A percentile compares a stretch with the other conserved stretches of the same genome.
Evolutionary conservation across 2,797 vertebrate genomes (phyloP).

Genomic region (Mionectes olivaceus): DNA sequence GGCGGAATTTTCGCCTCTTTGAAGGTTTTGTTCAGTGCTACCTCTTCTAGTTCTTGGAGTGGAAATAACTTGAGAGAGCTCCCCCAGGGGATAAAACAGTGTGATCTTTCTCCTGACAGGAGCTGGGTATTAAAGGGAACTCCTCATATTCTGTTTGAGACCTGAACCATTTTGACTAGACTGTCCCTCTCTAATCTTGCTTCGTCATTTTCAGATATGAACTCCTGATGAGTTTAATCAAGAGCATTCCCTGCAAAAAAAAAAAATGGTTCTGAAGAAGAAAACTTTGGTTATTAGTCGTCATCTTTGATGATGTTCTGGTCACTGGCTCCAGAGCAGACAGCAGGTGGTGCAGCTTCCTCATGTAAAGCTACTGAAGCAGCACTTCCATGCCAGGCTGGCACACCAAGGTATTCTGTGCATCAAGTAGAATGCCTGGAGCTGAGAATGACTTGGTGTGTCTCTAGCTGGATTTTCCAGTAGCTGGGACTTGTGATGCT

Average conservation of each 20-base stretch:
- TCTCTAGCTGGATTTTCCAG: background rate
- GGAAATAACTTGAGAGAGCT: background rate
- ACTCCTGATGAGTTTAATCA: background rate
- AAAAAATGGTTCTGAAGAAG: background rate
- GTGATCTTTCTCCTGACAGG: background rate
- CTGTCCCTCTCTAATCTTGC: background rate
- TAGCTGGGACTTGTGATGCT: background rate
- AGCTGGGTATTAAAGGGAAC: background rate
- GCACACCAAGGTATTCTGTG: background rate
- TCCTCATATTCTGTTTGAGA: background rate
- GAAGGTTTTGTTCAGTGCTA: background rate
- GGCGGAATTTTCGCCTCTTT: background rate
- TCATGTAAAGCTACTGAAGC: background rate
- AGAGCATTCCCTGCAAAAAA: background rate
- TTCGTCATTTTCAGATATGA: background rate
- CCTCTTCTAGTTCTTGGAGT: background rate
- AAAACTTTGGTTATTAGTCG: background rate
- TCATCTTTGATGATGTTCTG: background rate
- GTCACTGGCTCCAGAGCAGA: background rate
- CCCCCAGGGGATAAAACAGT: background rate
- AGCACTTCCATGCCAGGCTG: background rate
- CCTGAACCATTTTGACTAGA: background rate
- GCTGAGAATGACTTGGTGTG: background rate
- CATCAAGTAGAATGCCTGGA: background rate
- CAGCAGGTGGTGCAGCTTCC: constrained; percentile 74